phyloP scores from a whole-genome alignment of 1,140 invertebrate species.

The Tetramorium alpestre region DNA sequence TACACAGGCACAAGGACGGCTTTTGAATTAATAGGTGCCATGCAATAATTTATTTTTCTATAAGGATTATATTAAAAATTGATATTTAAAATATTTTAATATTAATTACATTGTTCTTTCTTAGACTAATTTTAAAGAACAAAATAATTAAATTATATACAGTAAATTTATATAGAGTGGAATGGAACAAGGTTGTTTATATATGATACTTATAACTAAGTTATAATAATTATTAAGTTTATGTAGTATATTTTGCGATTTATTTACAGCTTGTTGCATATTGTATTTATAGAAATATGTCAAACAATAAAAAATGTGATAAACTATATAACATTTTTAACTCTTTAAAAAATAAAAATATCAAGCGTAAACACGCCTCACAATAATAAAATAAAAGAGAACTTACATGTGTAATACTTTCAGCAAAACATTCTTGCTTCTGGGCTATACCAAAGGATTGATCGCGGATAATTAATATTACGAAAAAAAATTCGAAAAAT shows the following conservation, averaged over 20 bases:
- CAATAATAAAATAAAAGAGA: too few relatives aligned
- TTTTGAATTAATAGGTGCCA: constrained; percentile 28
- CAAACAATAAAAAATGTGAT: constrained; percentile 59
- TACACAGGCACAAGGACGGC: not conserved
- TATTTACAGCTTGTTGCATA: constrained; percentile 41
- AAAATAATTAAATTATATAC: not conserved
- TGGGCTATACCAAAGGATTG: not conserved
- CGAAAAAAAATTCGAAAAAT: not conserved
- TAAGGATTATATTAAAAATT: constrained; percentile 3
- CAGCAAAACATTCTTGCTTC: not conserved
- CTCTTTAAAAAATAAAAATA: not conserved
- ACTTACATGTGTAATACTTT: constrained; percentile 2
- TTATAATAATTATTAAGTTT: constrained; percentile 37
- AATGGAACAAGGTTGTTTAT: not conserved
- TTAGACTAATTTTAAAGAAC: constrained; percentile 8
- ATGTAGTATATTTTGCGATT: constrained; percentile 44
- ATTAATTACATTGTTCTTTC: not conserved
- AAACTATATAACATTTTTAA: constrained; percentile 30
- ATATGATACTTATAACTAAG: constrained; percentile 16
- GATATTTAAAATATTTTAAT: not conserved
- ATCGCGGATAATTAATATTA: not conserved
- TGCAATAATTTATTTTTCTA: constrained; percentile 33
- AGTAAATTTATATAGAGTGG: constrained; percentile 12
- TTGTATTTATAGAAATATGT: constrained; percentile 54
- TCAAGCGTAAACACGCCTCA: too few relatives aligned